Evolutionary conservation across 1,140 invertebrate genomes (phyloP), one percentile per base, ranked within the genome.

Genomic region (Drosophila melanogaster): DNA sequence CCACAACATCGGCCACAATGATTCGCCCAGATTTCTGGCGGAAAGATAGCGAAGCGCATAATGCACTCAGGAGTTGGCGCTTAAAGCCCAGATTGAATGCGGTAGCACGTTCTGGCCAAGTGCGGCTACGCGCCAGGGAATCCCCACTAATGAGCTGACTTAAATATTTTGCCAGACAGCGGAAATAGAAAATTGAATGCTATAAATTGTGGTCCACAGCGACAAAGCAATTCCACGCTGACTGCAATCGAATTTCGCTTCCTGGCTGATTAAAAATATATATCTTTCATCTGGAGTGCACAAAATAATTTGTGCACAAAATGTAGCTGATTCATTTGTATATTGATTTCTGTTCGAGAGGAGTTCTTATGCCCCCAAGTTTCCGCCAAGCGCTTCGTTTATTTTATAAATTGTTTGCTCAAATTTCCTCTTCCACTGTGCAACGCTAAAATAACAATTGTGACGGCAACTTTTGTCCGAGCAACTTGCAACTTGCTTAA

Each of bases 81-180:
- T 72, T 77, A 66, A 83, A 79, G 71, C 64, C 14, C 33, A 56
- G 65, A 60, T 57, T 78, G 70, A 61, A 56, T 57, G 73, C 67
- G 47, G 37, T 53, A 66, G 53, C 70, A 81, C 67, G 64, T 75
- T 64, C 44, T 30, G 40, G 11, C 44, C 40, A 22, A 33, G 47
- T 24, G 17, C 8, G 22, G 49, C 35, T 56, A 41, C 44, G 7
- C 30, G 30, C 26, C 5, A 15, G 66, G 66, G 50, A 19, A 40
- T 49, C 44, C 43, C 24, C 44, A 54, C 84, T 84, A 89, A 89
- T 87, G 77, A 89, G 60, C 69, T 71, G 53, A 35, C 79, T 84
- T 67, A 89, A 84, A 73, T 80, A 74, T 84, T 83, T 60, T 67
- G 59, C 46, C 40, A 12, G 43, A 33, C 62, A 30, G 15, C 43